Conservation (phyloP, 64 coral and sea anemone species). For the Trachythela sp. region DNA sequence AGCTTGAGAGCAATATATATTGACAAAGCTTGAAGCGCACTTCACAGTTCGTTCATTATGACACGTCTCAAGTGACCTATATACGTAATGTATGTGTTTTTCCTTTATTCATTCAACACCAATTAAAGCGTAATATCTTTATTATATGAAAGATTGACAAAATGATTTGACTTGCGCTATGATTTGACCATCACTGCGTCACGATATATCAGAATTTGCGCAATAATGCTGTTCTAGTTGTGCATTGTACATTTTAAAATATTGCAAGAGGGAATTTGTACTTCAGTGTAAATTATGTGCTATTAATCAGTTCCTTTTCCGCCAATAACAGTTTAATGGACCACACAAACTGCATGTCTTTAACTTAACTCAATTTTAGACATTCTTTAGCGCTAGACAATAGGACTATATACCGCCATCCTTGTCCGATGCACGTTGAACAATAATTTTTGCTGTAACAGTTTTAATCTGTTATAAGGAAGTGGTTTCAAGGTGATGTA, state of each 20-base stretch:
- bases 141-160: conserved; percentile 8
- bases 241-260: neutral
- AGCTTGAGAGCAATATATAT: neutral
- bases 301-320: neutral
- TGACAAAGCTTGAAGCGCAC: neutral
- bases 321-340: neutral
- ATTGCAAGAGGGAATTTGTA: conserved; percentile 1
- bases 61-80: neutral
- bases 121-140: conserved; percentile 26
- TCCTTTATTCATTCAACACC: conserved; percentile 14
- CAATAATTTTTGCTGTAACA: neutral
- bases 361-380: neutral
- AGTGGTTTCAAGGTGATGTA: neutral
- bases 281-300: neutral
- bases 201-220: neutral
- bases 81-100: neutral
- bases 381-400: neutral
- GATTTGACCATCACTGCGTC: neutral
- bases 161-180: neutral
- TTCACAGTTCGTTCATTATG: neutral
- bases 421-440: neutral
- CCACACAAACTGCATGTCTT: neutral
- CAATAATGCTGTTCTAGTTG: neutral
- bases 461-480: neutral
- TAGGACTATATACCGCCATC: neutral